A percentile compares a stretch with the other conserved stretches of the same genome.
Conservation (phyloP, 1,140 invertebrate species). For the Papilio polyxenes region DNA sequence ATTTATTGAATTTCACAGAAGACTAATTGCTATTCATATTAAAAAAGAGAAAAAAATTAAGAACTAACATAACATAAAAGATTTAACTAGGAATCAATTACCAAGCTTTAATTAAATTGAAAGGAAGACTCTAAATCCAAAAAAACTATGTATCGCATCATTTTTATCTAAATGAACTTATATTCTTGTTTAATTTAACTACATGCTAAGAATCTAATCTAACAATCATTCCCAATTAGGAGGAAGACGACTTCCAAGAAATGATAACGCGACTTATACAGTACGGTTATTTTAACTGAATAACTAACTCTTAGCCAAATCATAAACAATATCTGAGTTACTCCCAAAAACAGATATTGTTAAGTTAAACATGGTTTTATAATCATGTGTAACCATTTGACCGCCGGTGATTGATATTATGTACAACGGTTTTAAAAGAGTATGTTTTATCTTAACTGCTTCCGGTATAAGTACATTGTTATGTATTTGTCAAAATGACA, state of each 20-base stretch:
- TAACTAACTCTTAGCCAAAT: too few species aligned
- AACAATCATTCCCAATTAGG: background rate
- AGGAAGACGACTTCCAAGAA: background rate
- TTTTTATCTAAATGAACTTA: background rate
- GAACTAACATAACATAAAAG: background rate
- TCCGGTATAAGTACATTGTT: too few species aligned
- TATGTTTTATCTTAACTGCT: too few species aligned
- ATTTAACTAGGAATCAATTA: background rate
- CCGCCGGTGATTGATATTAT: too few species aligned
- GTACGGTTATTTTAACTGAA: too few species aligned
- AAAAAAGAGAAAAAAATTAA: background rate
- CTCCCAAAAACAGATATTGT: too few species aligned
- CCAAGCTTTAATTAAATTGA: background rate
- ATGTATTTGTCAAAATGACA: too few species aligned
- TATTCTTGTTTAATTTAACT: background rate
- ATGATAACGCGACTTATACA: background rate
- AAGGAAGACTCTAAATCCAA: background rate
- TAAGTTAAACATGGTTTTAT: too few species aligned
- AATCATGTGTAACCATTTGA: too few species aligned
- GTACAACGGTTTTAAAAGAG: too few species aligned
- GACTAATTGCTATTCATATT: too few species aligned
- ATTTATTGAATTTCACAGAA: background rate
- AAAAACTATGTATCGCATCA: background rate
- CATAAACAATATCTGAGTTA: too few species aligned
- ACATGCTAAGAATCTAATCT: background rate